These are phyloP conservation scores for Epirrita christyi DNA, from an alignment of 2,888 invertebrate species.

Conservation along the genomic window DNA sequence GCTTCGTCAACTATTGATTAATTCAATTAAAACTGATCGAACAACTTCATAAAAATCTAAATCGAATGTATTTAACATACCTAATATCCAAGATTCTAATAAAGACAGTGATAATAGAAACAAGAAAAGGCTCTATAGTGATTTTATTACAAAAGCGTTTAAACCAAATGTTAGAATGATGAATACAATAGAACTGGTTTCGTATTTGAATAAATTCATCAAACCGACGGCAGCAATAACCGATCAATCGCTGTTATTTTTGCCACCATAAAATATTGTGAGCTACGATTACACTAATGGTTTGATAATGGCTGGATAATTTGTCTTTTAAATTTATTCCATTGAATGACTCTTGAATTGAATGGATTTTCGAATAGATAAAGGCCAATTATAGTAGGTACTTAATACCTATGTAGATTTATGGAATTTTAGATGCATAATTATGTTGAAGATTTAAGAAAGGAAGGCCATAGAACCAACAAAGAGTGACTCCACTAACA, in stretches of 20 bases:
- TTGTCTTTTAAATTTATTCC: not conserved
- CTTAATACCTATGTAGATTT: too few species aligned
- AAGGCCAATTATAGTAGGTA: not conserved
- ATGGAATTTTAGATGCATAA: too few species aligned
- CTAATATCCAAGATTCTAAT: too few species aligned
- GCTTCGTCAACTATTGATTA: too few species aligned
- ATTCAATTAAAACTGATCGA: too few species aligned
- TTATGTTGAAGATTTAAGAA: too few species aligned
- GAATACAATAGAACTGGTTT: slow-evolving; percentile 17
- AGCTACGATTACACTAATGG: not conserved
- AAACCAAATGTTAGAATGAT: slow-evolving; percentile 1
- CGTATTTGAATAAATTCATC: slow-evolving; percentile 11
- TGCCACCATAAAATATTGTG: not conserved
- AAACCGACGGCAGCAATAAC: not conserved
- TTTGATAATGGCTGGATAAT: not conserved
- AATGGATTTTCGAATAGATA: not conserved
- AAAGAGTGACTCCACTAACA: too few species aligned
- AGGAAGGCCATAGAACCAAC: too few species aligned
- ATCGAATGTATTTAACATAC: too few species aligned
- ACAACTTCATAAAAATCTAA: not conserved
- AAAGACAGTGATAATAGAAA: slow-evolving; percentile 22
- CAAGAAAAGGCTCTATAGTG: slow-evolving; percentile 12
- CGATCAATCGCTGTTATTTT: slow-evolving; percentile 1
- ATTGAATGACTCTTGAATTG: not conserved
- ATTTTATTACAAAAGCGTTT: slow-evolving; percentile 16